Conservation (phyloP, 2,113 vertebrate species). For the Mustelus asterias region DNA sequence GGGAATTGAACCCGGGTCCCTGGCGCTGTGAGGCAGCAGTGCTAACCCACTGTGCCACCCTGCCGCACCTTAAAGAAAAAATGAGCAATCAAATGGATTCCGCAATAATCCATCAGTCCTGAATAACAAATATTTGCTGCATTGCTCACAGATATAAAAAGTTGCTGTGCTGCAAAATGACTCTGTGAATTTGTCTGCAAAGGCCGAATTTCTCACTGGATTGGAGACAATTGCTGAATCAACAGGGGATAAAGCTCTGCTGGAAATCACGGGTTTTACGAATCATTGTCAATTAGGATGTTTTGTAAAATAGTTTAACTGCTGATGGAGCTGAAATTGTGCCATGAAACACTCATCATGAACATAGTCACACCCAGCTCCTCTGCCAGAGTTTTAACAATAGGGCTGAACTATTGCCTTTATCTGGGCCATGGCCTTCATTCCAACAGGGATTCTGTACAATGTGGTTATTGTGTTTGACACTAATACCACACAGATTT, state of each 20-base stretch:
- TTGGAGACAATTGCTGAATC: neutral
- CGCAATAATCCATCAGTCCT: neutral
- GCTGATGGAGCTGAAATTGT: neutral
- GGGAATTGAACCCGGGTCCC: no score
- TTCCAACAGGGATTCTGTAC: neutral
- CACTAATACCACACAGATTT: neutral
- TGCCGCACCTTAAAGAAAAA: no score
- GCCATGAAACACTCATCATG: neutral
- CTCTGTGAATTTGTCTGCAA: neutral
- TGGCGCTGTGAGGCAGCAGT: no score
- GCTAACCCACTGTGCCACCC: no score
- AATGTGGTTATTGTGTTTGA: neutral
- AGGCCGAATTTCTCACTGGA: neutral
- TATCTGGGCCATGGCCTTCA: neutral
- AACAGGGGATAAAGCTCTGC: neutral
- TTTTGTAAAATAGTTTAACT: neutral
- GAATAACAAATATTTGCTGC: neutral
- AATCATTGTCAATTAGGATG: neutral
- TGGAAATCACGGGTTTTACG: neutral
- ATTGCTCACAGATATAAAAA: neutral
- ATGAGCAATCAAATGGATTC: neutral
- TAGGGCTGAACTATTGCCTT: neutral
- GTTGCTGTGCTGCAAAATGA: neutral
- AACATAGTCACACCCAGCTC: neutral
- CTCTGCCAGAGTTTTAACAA: neutral